Conservation (phyloP, 2,888 invertebrate genomes). For the Drosophila histrio region DNA sequence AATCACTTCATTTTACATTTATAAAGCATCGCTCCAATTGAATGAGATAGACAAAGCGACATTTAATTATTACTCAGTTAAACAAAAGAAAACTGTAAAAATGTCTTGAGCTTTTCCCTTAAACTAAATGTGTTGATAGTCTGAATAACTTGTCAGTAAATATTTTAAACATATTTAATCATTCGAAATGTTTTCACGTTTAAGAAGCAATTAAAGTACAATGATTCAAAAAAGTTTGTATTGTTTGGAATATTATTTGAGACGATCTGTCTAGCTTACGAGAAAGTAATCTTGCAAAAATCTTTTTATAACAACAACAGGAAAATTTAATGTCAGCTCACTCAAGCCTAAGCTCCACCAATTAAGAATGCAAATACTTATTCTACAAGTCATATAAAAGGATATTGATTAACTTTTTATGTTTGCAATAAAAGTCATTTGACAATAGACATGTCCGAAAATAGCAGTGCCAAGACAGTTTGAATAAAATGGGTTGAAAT, state of each 20-base stretch:
- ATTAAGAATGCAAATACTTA: conserved; percentile 36
- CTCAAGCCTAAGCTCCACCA: neutral
- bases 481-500: conserved; percentile 31
- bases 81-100: neutral
- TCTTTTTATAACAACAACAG: neutral
- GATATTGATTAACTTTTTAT: conserved; percentile 38
- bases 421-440: conserved; percentile 31
- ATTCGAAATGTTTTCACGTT: conserved; percentile 5
- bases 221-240: neutral
- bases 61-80: conserved; percentile 16
- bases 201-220: neutral
- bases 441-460: conserved; percentile 23
- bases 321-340: neutral
- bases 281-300: neutral
- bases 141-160: neutral
- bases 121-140: neutral
- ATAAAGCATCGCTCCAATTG: conserved; percentile 27
- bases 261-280: neutral
- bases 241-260: neutral
- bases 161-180: neutral
- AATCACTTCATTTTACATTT: conserved; percentile 39
- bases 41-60: conserved; percentile 10
- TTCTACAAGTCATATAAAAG: neutral
- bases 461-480: conserved; percentile 1
- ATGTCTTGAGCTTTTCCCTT: neutral